Percentiles rank a stretch among this genome's conserved stretches.
These are phyloP conservation scores for Holothuria glaberrima DNA, from an alignment of 35 echinoderm and acorn worm species.

Conservation along the genomic window DNA sequence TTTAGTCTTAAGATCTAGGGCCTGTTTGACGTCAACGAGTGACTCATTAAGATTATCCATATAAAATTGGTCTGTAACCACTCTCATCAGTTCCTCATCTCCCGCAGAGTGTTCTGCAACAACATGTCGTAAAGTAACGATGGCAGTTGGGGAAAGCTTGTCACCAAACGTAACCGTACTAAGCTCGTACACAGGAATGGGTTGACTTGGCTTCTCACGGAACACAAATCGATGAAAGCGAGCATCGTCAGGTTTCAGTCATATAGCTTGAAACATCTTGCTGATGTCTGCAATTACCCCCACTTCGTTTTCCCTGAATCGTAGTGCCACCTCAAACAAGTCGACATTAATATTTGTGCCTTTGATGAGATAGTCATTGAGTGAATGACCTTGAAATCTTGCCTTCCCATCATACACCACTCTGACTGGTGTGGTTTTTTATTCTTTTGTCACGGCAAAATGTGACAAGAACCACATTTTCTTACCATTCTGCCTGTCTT, in stretches of 20 bases:
- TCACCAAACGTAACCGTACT: conserved; percentile 77
- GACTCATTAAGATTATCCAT: conserved; percentile 84
- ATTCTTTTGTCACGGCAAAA: conserved; percentile 81
- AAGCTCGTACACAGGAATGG: conserved; percentile 79
- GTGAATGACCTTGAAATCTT: conserved; percentile 72
- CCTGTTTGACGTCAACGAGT: conserved; percentile 52
- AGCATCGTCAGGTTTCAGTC: conserved; percentile 64
- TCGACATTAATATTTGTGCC: conserved; percentile 74
- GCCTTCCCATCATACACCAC: conserved; percentile 83
- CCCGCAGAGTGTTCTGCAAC: conserved; percentile 58
- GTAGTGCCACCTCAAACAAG: conserved; percentile 71
- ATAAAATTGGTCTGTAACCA: conserved; percentile 74
- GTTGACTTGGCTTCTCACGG: conserved; percentile 68
- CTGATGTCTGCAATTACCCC: conserved; percentile 79
- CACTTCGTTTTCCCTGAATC: conserved; percentile 78
- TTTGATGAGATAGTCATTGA: conserved; percentile 79
- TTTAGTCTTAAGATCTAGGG: conserved; percentile 52
- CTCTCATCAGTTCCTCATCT: conserved; percentile 64
- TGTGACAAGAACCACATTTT: too few species aligned
- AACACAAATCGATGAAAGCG: conserved; percentile 82
- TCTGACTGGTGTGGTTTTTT: conserved; percentile 73
- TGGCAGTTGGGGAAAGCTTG: conserved; percentile 78
- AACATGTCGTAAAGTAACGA: conserved; percentile 79
- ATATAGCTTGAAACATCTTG: conserved; percentile 85
- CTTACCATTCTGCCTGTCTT: conserved; percentile 53